phyloP scores from a whole-genome alignment of 2,113 vertebrate genomes.

The Rhea pennata region DNA sequence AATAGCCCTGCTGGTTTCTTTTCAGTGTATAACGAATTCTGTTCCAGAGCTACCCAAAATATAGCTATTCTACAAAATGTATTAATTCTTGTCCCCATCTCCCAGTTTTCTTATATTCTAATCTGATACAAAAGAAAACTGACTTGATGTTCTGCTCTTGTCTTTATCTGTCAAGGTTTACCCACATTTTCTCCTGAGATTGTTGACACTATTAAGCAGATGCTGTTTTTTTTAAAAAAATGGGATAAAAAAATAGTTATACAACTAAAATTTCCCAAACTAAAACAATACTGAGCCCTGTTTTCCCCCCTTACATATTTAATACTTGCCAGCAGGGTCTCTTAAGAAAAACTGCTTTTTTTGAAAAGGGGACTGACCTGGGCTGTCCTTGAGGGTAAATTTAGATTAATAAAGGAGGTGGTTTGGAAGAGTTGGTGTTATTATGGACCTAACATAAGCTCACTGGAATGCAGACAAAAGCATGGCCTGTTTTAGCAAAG shows the following conservation, averaged over 20 bases:
- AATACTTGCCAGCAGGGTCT: not conserved
- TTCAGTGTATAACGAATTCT: not conserved
- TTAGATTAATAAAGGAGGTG: constrained; percentile 50
- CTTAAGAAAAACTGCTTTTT: not conserved
- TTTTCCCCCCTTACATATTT: not conserved
- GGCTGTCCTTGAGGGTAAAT: constrained; percentile 24
- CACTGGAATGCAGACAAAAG: constrained; percentile 60
- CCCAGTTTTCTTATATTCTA: not conserved
- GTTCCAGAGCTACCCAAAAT: not conserved
- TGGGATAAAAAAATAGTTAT: not conserved
- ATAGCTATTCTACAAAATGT: not conserved
- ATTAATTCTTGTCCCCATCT: not conserved
- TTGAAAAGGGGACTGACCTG: not conserved
- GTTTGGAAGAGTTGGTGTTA: constrained; percentile 37
- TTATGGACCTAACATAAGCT: constrained; percentile 50
- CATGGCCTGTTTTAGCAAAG: constrained; percentile 25
- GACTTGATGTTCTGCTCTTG: not conserved
- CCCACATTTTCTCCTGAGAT: not conserved
- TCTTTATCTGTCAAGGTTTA: not conserved
- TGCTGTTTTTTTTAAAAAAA: not conserved
- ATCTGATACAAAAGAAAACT: not conserved
- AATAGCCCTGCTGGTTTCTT: constrained; percentile 39
- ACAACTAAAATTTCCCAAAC: not conserved
- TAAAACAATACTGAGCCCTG: not conserved
- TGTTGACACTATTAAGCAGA: not conserved